These are phyloP conservation scores for Pseudochirops cupreus DNA, from an alignment of 2,797 vertebrate genomes.

Conservation along the genomic window DNA sequence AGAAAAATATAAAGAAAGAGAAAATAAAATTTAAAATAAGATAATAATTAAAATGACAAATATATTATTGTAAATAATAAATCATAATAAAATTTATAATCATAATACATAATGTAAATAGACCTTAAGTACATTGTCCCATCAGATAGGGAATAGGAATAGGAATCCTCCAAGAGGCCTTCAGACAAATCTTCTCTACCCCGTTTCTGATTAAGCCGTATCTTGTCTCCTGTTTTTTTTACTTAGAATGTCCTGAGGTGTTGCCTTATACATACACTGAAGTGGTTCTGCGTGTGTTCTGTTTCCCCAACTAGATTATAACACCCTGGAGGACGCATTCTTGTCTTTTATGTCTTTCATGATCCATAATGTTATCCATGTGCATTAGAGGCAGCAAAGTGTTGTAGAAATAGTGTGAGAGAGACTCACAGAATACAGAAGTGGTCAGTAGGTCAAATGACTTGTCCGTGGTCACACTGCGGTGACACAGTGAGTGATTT, in stretches of 20 bases:
- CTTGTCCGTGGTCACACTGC: neutral
- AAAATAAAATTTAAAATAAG: too few relatives aligned
- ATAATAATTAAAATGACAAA: too few relatives aligned
- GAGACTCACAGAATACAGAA: neutral
- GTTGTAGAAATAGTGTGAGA: neutral
- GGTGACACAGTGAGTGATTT: neutral
- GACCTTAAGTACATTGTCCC: neutral
- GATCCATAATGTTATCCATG: neutral
- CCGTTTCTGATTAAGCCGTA: neutral
- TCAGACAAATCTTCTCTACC: neutral
- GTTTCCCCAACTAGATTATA: constrained; percentile 21
- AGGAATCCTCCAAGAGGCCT: neutral
- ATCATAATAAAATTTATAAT: neutral
- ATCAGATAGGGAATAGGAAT: too few relatives aligned
- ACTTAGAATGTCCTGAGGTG: neutral
- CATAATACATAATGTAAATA: neutral
- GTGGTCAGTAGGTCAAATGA: neutral
- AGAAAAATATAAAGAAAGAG: too few relatives aligned
- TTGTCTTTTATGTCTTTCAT: constrained; percentile 30
- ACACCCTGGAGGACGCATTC: constrained; percentile 49
- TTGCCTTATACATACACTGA: neutral
- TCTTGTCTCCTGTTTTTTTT: neutral
- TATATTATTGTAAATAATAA: too few relatives aligned
- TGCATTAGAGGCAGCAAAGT: neutral
- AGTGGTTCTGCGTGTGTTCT: neutral